Base-by-base conservation (phyloP, 2,888 invertebrate genomes). In the Nomada fucata region DNA sequence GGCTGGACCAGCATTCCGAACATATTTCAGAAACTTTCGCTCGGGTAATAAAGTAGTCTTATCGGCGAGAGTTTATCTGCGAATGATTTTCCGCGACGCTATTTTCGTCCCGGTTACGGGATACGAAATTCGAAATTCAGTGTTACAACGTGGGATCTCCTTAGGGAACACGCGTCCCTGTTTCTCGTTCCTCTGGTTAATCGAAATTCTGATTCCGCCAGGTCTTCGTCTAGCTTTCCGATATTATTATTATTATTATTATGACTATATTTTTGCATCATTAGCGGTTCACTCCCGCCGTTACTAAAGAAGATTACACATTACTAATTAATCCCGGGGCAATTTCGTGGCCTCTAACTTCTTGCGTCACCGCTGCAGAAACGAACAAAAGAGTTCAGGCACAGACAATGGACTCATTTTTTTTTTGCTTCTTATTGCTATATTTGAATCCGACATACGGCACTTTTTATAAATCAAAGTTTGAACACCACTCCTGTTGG, bases 161-260 rank as follows among this genome's bases (percentile, higher is more conserved):
- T 74, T n/a, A 18, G 81, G 72, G 82, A 75, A 78, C 79, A 79
- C 78, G 75, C 20, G 36, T 20, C 73, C 61, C 76, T 68, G 79
- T 83, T 77, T 79, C 84, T 59, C 61, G 68, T 87, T 84, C 70
- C 59, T 64, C 55, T 53, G 53, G 42, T 67, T 76, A 77, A 76
- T 86, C 79, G 82, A 84, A 77, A 86, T 85, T 73, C 82, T 80
- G 75, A 83, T 84, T 82, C 81, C 76, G 83, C 85, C 85, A 83
- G 55, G 47, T 77, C 10, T 52, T 42, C 63, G 57, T 42, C 50
- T 42, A 50, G 26, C 47, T 47, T 1, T 15, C 26, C 5, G 44
- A 26, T 13, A 47, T 11, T 36, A 1, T 15, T 47, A 13, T 26
- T 36, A 61, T 78, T 29, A 23, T 26, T 26, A 26, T 53, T 20